phyloP scores from a whole-genome alignment of 1,140 invertebrate species.

The Drosophila bipectinata region DNA sequence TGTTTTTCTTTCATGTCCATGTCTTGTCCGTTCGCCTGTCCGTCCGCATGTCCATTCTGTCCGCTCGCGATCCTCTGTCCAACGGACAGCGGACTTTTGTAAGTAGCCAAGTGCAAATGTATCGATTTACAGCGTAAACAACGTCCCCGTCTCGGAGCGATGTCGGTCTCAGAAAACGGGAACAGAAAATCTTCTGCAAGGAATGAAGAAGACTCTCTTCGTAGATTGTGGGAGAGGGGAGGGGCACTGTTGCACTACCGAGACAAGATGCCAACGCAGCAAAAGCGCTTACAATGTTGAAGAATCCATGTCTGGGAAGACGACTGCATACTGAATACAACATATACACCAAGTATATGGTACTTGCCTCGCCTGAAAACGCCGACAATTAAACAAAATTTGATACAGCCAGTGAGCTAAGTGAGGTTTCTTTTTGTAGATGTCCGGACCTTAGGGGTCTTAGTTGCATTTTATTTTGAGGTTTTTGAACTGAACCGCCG shows the following conservation, averaged over 20 bases:
- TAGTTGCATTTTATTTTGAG: slow-evolving; percentile 67
- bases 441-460: slow-evolving; percentile 14
- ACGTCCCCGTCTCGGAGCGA: slow-evolving; percentile 61
- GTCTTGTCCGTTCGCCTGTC: slow-evolving; percentile 6
- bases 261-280: slow-evolving; percentile 77
- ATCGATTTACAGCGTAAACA: slow-evolving; percentile 80
- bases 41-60: slow-evolving; percentile 7
- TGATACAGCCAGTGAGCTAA: slow-evolving; percentile 59
- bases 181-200: slow-evolving; percentile 23
- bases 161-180: slow-evolving; percentile 55
- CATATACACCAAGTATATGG: not conserved
- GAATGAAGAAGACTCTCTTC: slow-evolving; percentile 15
- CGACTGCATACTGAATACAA: slow-evolving; percentile 44
- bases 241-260: not conserved
- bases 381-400: slow-evolving; percentile 79
- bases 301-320: slow-evolving; percentile 74
- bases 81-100: slow-evolving; percentile 29
- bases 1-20: slow-evolving; percentile 30
- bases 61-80: slow-evolving; percentile 2
- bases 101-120: slow-evolving; percentile 73
- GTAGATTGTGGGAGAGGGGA: not conserved
- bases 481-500: slow-evolving; percentile 68
- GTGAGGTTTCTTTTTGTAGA: no score
- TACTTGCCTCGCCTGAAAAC: slow-evolving; percentile 8
- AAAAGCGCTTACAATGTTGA: slow-evolving; percentile 80